These are phyloP conservation scores for Ptychobarbus kaznakovi DNA, from an alignment of 2,797 vertebrate species.

Conservation along the genomic window DNA sequence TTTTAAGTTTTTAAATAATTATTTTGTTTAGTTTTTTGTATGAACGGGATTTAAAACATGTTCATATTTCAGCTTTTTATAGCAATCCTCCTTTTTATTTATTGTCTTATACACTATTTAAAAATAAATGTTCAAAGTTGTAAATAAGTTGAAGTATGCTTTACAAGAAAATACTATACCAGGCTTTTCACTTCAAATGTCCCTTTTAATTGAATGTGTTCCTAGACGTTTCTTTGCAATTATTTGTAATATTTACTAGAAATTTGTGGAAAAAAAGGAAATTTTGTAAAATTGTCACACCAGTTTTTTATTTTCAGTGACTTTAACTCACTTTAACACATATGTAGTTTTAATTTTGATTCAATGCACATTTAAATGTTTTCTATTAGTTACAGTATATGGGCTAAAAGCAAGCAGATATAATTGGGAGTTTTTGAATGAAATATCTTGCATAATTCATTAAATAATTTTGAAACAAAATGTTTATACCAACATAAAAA, in stretches of 20 bases:
- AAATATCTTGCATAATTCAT: neutral
- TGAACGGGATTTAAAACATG: too few species aligned
- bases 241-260: neutral
- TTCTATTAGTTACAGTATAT: neutral
- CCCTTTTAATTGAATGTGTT: neutral
- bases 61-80: too few species aligned
- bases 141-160: neutral
- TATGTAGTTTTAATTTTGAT: neutral
- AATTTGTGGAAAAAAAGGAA: too few species aligned
- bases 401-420: neutral
- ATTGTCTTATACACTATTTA: neutral
- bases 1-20: too few species aligned
- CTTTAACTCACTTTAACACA: neutral
- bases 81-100: too few species aligned
- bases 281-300: neutral
- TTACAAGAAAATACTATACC: neutral
- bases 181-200: neutral
- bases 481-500: neutral
- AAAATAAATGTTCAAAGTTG: neutral
- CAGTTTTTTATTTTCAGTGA: neutral
- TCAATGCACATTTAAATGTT: neutral
- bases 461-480: neutral
- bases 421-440: neutral
- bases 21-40: too few species aligned
- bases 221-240: neutral